A percentile compares a stretch with the other conserved stretches of the same genome.
phyloP scores from a whole-genome alignment of 2,888 invertebrate species.

The Hypomecis atomaria region DNA sequence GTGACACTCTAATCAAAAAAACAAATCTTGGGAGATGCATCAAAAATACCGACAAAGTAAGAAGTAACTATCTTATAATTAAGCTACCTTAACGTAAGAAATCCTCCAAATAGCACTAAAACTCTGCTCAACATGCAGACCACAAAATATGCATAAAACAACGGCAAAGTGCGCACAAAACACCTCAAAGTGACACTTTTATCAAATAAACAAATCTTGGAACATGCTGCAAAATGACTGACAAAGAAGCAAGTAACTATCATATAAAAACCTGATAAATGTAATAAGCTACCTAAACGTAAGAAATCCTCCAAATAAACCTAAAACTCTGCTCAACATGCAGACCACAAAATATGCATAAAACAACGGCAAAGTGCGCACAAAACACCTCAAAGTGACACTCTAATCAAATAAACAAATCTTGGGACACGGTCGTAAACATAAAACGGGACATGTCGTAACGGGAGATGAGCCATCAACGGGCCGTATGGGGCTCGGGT shows the following conservation, averaged over 20 bases:
- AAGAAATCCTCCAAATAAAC: not conserved
- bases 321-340: not conserved
- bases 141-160: conserved; percentile 22
- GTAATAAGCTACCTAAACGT: no score
- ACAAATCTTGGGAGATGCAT: conserved; percentile 31
- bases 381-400: conserved; percentile 26
- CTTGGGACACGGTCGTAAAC: conserved; percentile 32
- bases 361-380: conserved; percentile 18
- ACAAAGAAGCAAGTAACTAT: no score
- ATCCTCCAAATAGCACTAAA: not conserved
- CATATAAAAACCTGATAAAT: no score
- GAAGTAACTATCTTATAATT: no score
- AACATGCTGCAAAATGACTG: conserved; percentile 3
- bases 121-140: conserved; percentile 3
- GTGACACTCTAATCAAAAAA: conserved; percentile 29
- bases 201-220: conserved; percentile 36
- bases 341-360: conserved; percentile 20
- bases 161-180: conserved; percentile 20
- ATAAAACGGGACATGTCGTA: conserved; percentile 33
- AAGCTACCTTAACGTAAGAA: not conserved
- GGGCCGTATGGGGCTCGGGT: conserved; percentile 17
- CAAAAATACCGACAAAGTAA: no score
- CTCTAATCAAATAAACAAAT: conserved; percentile 35
- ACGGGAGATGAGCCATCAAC: conserved; percentile 35
- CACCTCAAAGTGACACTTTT: conserved; percentile 24